Conservation (phyloP, 2,888 invertebrate genomes). For the Craniophora ligustri region DNA sequence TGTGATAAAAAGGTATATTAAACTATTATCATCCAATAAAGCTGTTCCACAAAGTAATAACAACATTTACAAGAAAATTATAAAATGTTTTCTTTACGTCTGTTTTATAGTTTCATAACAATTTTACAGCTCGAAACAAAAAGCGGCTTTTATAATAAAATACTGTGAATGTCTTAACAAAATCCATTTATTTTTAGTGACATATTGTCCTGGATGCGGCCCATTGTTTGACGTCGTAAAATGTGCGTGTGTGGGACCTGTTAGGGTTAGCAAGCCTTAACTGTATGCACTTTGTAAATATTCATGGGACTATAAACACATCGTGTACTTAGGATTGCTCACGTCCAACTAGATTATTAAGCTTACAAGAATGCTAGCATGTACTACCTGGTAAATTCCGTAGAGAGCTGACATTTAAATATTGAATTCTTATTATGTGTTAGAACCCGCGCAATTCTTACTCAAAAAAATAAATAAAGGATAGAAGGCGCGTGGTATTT, state of each 20-base stretch:
- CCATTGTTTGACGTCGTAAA: conserved; percentile 74
- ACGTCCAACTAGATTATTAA: conserved; percentile 30
- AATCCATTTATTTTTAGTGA: conserved; percentile 73
- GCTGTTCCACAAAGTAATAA: conserved; percentile 39
- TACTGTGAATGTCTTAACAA: conserved; percentile 62
- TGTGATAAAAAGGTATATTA: conserved; percentile 6
- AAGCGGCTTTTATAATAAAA: conserved; percentile 55
- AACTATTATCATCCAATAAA: conserved; percentile 1
- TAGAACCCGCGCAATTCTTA: neutral
- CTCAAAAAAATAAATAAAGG: neutral
- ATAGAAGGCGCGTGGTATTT: too few relatives aligned
- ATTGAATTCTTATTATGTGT: neutral
- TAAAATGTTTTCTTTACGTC: conserved; percentile 38
- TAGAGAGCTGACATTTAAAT: conserved; percentile 6
- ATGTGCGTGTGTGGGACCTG: conserved; percentile 58
- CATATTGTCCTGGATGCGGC: conserved; percentile 75
- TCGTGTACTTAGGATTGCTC: conserved; percentile 39
- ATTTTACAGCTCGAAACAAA: conserved; percentile 57
- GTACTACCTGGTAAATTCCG: neutral
- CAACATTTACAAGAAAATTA: conserved; percentile 40
- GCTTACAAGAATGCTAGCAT: conserved; percentile 3
- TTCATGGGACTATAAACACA: conserved; percentile 45
- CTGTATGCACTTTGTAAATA: conserved; percentile 47
- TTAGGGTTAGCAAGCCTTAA: conserved; percentile 61
- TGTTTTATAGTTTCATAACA: conserved; percentile 49